Percentiles rank a stretch among this genome's conserved stretches.
These are phyloP conservation scores for Trichogramma dendrolimi DNA, from an alignment of 2,888 invertebrate genomes.

Conservation along the genomic window DNA sequence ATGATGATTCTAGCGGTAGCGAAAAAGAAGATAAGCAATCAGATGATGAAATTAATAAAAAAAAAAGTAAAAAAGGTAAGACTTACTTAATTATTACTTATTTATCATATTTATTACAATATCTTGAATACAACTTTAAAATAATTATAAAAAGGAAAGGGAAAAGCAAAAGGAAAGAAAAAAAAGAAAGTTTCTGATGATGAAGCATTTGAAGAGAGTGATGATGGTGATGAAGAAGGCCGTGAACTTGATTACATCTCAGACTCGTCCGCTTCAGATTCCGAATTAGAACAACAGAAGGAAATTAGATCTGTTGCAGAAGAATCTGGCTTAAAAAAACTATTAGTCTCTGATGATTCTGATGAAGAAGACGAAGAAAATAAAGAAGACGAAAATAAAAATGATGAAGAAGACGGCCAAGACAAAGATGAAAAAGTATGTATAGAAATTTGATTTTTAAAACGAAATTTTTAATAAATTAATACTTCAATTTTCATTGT, in stretches of 20 bases:
- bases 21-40: conserved; percentile 60
- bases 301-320: conserved; percentile 87
- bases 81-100: conserved; percentile 35
- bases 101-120: conserved; percentile 8
- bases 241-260: conserved; percentile 92
- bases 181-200: conserved; percentile 79
- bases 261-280: conserved; percentile 76
- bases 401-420: conserved; percentile 65
- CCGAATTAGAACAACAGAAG: conserved; percentile 65
- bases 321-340: conserved; percentile 80
- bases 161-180: conserved; percentile 66
- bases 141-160: conserved; percentile 40
- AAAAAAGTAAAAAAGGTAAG: conserved; percentile 60
- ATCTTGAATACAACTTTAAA: conserved; percentile 19
- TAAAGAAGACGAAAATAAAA: conserved; percentile 72
- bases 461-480: conserved; percentile 4
- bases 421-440: conserved; percentile 54
- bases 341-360: conserved; percentile 83
- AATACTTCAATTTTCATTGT: conserved; percentile 9
- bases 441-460: background rate
- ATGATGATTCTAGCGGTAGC: conserved; percentile 72
- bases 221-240: conserved; percentile 95
- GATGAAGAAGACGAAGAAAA: conserved; percentile 80
- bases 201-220: conserved; percentile 92
- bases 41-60: conserved; percentile 58